Conservation (phyloP, 2,888 invertebrate species). For the Yponomeuta malinellus region DNA sequence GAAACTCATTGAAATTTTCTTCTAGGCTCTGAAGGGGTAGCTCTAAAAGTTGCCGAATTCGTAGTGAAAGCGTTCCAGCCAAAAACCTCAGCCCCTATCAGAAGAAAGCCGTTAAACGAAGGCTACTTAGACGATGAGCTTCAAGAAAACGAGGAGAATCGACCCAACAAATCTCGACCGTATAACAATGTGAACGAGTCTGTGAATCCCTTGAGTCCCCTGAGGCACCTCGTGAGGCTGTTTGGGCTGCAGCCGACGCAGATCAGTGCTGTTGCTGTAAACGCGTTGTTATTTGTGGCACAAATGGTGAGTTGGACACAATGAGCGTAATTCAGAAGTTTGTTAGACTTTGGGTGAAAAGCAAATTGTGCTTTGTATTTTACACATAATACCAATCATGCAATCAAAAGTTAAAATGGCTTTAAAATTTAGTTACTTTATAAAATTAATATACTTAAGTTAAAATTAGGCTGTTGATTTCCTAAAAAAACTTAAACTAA, state of each 20-base stretch:
- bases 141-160: conserved; percentile 27
- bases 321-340: background rate
- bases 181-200: conserved; percentile 63
- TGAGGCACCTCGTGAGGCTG: conserved; percentile 76
- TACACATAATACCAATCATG: too few relatives aligned
- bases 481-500: too few relatives aligned
- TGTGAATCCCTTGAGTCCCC: conserved; percentile 61
- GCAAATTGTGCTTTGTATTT: too few relatives aligned
- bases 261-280: conserved; percentile 87
- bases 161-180: conserved; percentile 36
- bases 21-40: conserved; percentile 64
- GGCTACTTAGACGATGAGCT: conserved; percentile 19
- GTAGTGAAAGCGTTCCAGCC: conserved; percentile 59
- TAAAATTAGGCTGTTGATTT: too few relatives aligned
- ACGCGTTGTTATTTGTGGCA: conserved; percentile 88
- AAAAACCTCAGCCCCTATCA: conserved; percentile 27
- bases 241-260: conserved; percentile 86
- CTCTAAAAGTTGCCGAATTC: conserved; percentile 64
- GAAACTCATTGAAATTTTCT: conserved; percentile 16
- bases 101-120: conserved; percentile 28
- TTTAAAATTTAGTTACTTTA: too few relatives aligned
- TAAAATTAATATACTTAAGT: too few relatives aligned
- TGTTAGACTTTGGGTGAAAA: background rate
- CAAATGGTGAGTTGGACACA: conserved; percentile 79
- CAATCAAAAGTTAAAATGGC: too few relatives aligned